Base-by-base conservation (phyloP, 2,888 invertebrate species). In the Lithophane ornitopus region DNA sequence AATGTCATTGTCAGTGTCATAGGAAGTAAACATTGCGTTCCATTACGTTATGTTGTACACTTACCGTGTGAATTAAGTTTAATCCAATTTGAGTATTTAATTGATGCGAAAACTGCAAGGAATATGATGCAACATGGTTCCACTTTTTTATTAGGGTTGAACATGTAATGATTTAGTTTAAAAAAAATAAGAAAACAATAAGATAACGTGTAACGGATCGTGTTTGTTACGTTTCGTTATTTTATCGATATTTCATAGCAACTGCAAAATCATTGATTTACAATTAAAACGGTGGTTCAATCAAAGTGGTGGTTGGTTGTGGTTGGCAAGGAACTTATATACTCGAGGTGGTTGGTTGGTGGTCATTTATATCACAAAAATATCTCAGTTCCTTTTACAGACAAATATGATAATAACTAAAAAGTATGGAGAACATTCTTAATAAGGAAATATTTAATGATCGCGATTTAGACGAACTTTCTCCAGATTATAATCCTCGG, bases 371-470 rank as follows among this genome's bases (percentile, higher is more conserved):
- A 54, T 22, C 9, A 12, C 26, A 49, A 16, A 52, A 69, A 52
- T 54, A 11, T 46, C 46, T 54, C n/a, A n/a, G 58, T 74, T n/a
- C 7, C 52, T 58, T 19, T 34, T 19, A 14, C 11, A 44, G 2
- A 56, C 0, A 61, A 68, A 34, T 86, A 83, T 80, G 84, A 56
- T 75, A 84, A 56, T 72, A 86, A 39, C 81, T 69, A 78, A 66
- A 76, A 74, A 85, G 65, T 56, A 94, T 95, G 94, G 94, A 95
- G 82, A 91, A 94, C 81, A 87, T 95, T 82, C 78, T 94, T 63
- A 88, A 87, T 39, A 94, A 93, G 88, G 91, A 94, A 74, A 94
- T 94, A 81, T 94, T 94, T 80, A 79, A 89, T 44, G 91, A 93
- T 44, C 88, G 81, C 28, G 91, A 92, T 78, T 86, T 94, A 63